These are phyloP conservation scores for Hololepta plana DNA, from an alignment of 2,888 invertebrate genomes.

Conservation along the genomic window DNA sequence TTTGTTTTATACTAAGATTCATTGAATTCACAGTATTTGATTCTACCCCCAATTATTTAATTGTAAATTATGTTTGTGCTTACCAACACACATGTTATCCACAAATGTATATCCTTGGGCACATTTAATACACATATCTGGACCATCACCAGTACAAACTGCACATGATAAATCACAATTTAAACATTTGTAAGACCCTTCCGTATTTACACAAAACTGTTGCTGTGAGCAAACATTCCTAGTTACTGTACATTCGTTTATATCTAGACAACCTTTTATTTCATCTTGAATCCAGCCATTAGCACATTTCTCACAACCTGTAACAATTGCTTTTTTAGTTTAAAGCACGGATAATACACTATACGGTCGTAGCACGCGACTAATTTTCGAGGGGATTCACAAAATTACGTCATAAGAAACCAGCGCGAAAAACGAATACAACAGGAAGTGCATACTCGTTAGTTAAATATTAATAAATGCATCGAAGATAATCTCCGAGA, in stretches of 20 bases:
- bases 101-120: conserved; percentile 50
- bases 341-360: no score
- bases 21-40: background rate
- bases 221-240: conserved; percentile 36
- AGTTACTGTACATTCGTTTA: conserved; percentile 61
- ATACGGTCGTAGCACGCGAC: no score
- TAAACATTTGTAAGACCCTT: conserved; percentile 67
- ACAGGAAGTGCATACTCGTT: no score
- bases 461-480: no score
- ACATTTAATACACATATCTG: conserved; percentile 78
- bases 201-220: conserved; percentile 78
- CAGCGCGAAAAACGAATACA: no score
- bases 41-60: no score
- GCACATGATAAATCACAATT: conserved; percentile 72
- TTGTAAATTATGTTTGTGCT: conserved; percentile 16
- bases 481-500: no score
- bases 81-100: conserved; percentile 61
- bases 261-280: conserved; percentile 63
- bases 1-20: conserved; percentile 1
- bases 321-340: no score
- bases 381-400: no score
- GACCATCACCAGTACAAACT: conserved; percentile 76
- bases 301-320: conserved; percentile 42
- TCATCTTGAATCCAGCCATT: conserved; percentile 56
- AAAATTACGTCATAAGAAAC: no score